Conservation (phyloP, 2,113 vertebrate genomes). For the Tragelaphus scriptus region DNA sequence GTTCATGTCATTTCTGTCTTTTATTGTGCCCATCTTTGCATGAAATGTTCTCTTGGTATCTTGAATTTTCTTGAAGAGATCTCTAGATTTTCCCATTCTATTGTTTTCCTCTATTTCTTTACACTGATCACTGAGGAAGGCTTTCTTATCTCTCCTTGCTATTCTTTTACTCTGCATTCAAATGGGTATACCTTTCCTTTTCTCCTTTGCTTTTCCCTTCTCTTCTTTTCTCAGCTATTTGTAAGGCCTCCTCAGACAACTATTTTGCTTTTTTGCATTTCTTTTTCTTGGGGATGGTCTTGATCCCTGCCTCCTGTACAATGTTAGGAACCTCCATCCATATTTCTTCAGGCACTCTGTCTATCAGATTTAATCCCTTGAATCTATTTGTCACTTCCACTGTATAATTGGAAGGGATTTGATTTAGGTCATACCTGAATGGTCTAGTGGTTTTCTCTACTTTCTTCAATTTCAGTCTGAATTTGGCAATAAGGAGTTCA, state of each 20-base stretch:
- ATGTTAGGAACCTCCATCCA: fast-evolving
- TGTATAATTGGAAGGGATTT: neutral
- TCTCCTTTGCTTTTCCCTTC: neutral
- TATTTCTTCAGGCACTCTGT: neutral
- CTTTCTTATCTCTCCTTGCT: neutral
- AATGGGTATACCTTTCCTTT: neutral
- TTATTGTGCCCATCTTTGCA: neutral
- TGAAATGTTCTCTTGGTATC: neutral
- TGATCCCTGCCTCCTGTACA: neutral
- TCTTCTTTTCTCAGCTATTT: neutral
- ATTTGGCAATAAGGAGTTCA: neutral
- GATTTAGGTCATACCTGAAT: neutral
- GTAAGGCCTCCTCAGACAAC: neutral
- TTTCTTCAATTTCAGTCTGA: neutral
- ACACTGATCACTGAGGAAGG: neutral
- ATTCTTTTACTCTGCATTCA: neutral
- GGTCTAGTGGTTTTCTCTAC: neutral
- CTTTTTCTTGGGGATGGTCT: neutral
- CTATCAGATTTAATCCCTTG: neutral
- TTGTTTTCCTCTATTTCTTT: neutral
- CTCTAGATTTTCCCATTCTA: neutral
- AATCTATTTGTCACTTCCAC: neutral
- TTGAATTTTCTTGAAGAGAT: neutral
- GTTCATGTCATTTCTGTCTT: neutral
- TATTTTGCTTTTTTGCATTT: neutral